Conservation (phyloP, 2,797 vertebrate genomes). For the Sorex maritimensis region DNA sequence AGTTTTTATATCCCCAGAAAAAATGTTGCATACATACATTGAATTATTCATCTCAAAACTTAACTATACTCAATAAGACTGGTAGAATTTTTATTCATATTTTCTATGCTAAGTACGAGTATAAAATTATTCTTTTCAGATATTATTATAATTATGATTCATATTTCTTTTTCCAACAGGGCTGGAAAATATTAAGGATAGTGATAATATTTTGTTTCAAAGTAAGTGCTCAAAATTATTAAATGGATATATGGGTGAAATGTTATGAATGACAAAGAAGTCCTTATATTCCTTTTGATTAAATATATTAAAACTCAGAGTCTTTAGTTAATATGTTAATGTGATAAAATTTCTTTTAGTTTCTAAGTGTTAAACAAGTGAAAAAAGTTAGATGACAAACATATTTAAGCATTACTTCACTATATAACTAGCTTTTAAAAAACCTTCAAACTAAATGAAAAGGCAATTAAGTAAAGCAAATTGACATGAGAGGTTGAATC, state of each 20-base stretch:
- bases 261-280: conserved; percentile 54
- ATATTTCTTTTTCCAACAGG: conserved; percentile 25
- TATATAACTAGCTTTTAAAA: conserved; percentile 74
- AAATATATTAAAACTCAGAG: conserved; percentile 70
- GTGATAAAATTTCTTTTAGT: conserved; percentile 68
- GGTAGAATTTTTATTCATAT: conserved; percentile 32
- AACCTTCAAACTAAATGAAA: conserved; percentile 84
- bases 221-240: conserved; percentile 30
- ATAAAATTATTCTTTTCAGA: not conserved
- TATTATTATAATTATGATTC: conserved; percentile 59
- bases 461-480: conserved; percentile 88
- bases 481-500: conserved; percentile 82
- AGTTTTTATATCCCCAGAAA: not conserved
- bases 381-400: conserved; percentile 77
- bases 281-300: conserved; percentile 63
- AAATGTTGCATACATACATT: not conserved
- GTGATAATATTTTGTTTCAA: conserved; percentile 46
- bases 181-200: conserved; percentile 37
- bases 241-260: conserved; percentile 40
- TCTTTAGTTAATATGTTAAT: conserved; percentile 73
- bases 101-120: not conserved
- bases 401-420: conserved; percentile 75
- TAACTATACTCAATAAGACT: not conserved
- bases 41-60: not conserved
- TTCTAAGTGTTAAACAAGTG: conserved; percentile 64